These are phyloP conservation scores for Eupeodes latifasciatus DNA, from an alignment of 2,888 invertebrate species.

Conservation along the genomic window DNA sequence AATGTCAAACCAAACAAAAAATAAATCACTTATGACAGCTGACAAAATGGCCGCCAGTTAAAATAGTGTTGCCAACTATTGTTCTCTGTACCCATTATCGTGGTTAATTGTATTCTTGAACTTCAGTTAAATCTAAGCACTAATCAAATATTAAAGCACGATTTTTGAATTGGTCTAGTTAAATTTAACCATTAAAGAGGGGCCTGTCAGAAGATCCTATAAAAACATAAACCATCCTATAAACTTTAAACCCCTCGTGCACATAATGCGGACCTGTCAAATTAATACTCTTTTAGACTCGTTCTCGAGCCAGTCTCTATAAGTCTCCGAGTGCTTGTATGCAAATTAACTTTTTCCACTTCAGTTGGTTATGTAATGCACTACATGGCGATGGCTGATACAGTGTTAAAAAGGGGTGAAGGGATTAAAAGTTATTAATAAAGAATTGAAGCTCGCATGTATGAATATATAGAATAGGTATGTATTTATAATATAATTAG, in stretches of 20 bases:
- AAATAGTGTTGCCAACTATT: no score
- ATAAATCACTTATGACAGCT: no score
- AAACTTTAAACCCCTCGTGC: background rate
- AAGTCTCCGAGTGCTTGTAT: constrained; percentile 34
- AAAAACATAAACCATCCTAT: no score
- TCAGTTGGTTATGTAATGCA: constrained; percentile 61
- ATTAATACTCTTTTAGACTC: constrained; percentile 24
- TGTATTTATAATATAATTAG: background rate
- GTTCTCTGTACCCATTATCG: no score
- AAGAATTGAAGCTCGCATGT: constrained; percentile 48
- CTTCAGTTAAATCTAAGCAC: no score
- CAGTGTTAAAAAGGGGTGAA: constrained; percentile 23
- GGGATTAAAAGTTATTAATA: constrained; percentile 62
- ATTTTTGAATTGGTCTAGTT: no score
- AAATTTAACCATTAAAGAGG: no score
- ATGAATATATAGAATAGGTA: background rate
- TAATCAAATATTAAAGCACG: no score
- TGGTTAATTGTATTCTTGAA: no score
- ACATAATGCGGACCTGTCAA: background rate
- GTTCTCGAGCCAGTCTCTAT: constrained; percentile 41
- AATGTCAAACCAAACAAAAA: no score
- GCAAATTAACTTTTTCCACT: constrained; percentile 64
- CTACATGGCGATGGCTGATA: background rate
- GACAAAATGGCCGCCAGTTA: no score
- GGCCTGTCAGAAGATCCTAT: no score